These are phyloP conservation scores for Drosophila leontia DNA, from an alignment of 1,140 invertebrate genomes.

Conservation along the genomic window DNA sequence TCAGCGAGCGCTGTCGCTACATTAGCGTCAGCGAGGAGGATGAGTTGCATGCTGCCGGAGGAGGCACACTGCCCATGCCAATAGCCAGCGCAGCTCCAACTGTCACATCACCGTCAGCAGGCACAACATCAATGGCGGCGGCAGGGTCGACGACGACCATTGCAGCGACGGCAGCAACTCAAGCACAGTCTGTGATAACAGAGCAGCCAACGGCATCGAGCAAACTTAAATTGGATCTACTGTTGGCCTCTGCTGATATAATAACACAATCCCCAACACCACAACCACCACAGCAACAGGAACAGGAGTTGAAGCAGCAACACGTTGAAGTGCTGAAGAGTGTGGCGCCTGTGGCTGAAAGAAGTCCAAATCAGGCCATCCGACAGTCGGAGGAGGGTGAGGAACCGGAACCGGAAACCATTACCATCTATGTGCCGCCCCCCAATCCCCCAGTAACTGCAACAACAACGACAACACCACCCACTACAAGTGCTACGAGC, in stretches of 20 bases:
- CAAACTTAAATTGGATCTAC: conserved; percentile 78
- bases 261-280: conserved; percentile 67
- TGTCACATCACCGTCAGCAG: conserved; percentile 18
- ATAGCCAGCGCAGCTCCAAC: conserved; percentile 13
- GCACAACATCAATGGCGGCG: conserved; percentile 4
- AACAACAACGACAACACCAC: conserved; percentile 14
- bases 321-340: conserved; percentile 17
- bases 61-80: conserved; percentile 14
- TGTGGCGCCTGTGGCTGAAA: conserved; percentile 25
- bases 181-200: conserved; percentile 85
- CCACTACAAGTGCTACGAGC: conserved; percentile 18
- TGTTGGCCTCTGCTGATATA: conserved; percentile 82
- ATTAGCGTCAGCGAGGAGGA: conserved; percentile 81
- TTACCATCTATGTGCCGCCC: conserved; percentile 54
- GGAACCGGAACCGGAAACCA: conserved; percentile 22
- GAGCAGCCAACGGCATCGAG: conserved; percentile 83
- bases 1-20: conserved; percentile 79
- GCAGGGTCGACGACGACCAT: conserved; percentile 3
- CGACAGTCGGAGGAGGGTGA: conserved; percentile 13
- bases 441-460: conserved; percentile 13
- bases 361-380: conserved; percentile 19
- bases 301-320: conserved; percentile 10
- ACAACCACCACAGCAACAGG: conserved; percentile 48
- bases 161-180: conserved; percentile 51
- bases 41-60: conserved; percentile 61